Percentiles rank a stretch among this genome's conserved stretches.
These are phyloP conservation scores for Amblyjoppa proteus DNA, from an alignment of 2,888 invertebrate species.

Conservation along the genomic window DNA sequence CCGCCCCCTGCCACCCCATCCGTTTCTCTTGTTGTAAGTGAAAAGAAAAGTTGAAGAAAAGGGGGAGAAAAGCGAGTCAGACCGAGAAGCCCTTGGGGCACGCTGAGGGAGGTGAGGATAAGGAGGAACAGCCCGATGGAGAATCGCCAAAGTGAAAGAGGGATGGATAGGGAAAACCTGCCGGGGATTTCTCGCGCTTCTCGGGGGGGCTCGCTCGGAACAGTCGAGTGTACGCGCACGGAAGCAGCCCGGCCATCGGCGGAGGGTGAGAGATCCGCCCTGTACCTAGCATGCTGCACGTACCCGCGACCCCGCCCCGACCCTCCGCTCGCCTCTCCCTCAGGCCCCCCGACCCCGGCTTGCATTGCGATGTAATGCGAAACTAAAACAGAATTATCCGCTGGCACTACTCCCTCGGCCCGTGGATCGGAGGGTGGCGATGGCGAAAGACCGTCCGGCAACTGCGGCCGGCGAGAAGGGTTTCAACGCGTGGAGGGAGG, in stretches of 20 bases:
- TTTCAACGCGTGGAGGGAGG: slow-evolving; percentile 22
- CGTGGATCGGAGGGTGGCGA: slow-evolving; percentile 28
- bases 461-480: slow-evolving; percentile 58
- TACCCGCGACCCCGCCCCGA: slow-evolving; percentile 28
- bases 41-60: slow-evolving; percentile 66
- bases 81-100: slow-evolving; percentile 46
- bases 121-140: slow-evolving; percentile 35
- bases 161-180: slow-evolving; percentile 55
- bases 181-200: slow-evolving; percentile 28
- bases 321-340: slow-evolving; percentile 29
- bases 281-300: slow-evolving; percentile 37
- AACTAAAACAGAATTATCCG: slow-evolving; percentile 83
- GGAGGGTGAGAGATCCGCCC: slow-evolving; percentile 54
- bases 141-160: slow-evolving; percentile 24
- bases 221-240: slow-evolving; percentile 56
- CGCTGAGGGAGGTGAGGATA: slow-evolving; percentile 53
- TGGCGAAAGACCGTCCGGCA: slow-evolving; percentile 30
- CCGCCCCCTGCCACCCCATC: not conserved
- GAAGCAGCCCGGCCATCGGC: slow-evolving; percentile 40
- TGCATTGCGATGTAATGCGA: slow-evolving; percentile 82
- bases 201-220: slow-evolving; percentile 21
- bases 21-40: slow-evolving; percentile 51
- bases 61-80: slow-evolving; percentile 10
- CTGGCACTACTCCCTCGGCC: slow-evolving; percentile 72
- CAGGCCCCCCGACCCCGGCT: slow-evolving; percentile 66